Evolutionary conservation across 2,113 vertebrate species (phyloP).

Genomic region (Lichenostomus cassidix): DNA sequence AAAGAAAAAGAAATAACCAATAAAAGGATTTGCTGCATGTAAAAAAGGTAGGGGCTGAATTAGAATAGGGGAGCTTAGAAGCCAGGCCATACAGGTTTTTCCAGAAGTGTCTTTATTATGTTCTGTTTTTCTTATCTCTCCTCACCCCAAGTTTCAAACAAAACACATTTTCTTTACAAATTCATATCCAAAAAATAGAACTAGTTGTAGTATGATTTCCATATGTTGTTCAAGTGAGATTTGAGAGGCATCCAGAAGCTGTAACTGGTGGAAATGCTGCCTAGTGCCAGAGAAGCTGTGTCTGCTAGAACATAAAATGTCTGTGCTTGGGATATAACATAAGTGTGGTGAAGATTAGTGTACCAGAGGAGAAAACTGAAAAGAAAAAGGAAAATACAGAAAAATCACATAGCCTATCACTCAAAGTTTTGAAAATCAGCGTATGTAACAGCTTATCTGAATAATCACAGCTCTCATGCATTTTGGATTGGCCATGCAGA

Average conservation of each 20-base stretch:
- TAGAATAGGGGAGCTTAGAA: neutral
- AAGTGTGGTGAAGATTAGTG: neutral
- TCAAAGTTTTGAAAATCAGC: neutral
- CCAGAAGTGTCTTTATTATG: neutral
- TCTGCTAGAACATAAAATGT: neutral
- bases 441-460: neutral
- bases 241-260: slow-evolving; percentile 10
- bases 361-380: neutral
- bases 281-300: neutral
- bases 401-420: neutral
- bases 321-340: neutral
- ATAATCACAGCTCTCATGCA: neutral
- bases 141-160: neutral
- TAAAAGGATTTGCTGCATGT: neutral
- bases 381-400: neutral
- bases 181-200: neutral
- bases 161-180: neutral
- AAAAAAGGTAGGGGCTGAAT: neutral
- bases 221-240: slow-evolving; percentile 19
- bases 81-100: neutral
- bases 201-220: neutral
- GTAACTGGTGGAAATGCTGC: neutral
- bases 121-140: neutral
- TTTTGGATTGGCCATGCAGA: neutral
- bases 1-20: slow-evolving; percentile 24